Evolutionary conservation across 2,797 vertebrate species (phyloP).

Genomic region (Leuciscus waleckii): DNA sequence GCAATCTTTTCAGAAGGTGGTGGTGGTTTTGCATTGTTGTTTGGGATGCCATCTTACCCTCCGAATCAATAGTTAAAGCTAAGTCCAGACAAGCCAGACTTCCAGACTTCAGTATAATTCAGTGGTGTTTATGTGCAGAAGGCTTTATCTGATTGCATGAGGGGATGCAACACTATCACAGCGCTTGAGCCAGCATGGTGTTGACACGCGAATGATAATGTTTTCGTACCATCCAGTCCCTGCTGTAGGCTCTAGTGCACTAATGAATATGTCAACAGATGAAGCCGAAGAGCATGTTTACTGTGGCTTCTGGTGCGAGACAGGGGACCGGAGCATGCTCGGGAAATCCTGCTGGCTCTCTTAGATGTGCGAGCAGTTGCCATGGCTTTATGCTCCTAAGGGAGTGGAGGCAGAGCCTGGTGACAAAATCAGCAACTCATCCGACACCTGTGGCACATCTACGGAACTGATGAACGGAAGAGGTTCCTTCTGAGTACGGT

Average conservation of each 20-base stretch:
- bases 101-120: neutral
- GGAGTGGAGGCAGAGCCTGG: conserved; percentile 57
- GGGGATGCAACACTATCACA: conserved; percentile 28
- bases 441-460: conserved; percentile 67
- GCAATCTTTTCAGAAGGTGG: conserved; percentile 9
- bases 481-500: conserved; percentile 27
- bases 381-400: conserved; percentile 62
- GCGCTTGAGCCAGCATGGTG: neutral
- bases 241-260: conserved; percentile 36
- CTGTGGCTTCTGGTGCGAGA: conserved; percentile 51
- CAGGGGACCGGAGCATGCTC: conserved; percentile 58
- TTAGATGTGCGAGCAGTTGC: conserved; percentile 68
- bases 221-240: conserved; percentile 25
- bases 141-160: conserved; percentile 14
- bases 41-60: neutral
- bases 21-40: conserved; percentile 20
- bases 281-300: conserved; percentile 54
- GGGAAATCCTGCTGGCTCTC: conserved; percentile 63
- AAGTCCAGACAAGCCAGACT: conserved; percentile 1
- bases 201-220: conserved; percentile 12
- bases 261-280: conserved; percentile 58
- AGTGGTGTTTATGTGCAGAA: neutral
- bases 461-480: conserved; percentile 18
- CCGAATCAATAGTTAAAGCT: conserved; percentile 15
- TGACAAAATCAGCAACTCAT: conserved; percentile 59